Evolutionary conservation across 1,140 invertebrate genomes (phyloP).

Genomic region (Cotesia vestalis): DNA sequence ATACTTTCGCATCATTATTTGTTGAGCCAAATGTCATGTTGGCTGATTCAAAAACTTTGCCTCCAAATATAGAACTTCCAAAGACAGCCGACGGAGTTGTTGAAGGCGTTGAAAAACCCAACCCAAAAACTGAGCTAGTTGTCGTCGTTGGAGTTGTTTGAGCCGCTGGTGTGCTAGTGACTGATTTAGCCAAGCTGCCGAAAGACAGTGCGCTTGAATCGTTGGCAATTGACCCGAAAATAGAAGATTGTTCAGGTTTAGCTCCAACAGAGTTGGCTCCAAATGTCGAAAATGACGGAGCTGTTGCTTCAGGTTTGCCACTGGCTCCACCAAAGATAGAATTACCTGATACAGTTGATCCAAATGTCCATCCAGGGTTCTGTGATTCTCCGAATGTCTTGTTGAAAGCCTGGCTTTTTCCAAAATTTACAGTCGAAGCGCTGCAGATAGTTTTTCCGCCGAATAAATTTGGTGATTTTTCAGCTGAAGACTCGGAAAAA

Average conservation of each 20-base stretch:
- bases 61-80: slow-evolving; percentile 27
- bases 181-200: too few relatives aligned
- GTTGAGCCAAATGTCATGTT: neutral
- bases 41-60: slow-evolving; percentile 8
- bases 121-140: slow-evolving; percentile 2
- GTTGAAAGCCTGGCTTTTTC: neutral
- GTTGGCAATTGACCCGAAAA: slow-evolving; percentile 12
- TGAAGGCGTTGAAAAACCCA: neutral
- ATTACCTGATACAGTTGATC: neutral
- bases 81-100: neutral
- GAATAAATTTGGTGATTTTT: neutral
- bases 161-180: too few relatives aligned
- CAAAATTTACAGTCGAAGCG: neutral
- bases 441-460: neutral
- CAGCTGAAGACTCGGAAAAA: neutral
- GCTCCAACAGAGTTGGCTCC: neutral
- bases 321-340: neutral
- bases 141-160: too few relatives aligned
- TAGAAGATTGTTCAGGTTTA: slow-evolving; percentile 10
- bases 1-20: neutral
- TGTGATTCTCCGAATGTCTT: neutral
- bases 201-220: neutral
- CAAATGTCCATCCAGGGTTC: neutral
- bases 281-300: neutral
- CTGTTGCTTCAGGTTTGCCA: neutral